Conservation (phyloP, 2,113 vertebrate genomes). For the Ptilorrhoa leucosticta region DNA sequence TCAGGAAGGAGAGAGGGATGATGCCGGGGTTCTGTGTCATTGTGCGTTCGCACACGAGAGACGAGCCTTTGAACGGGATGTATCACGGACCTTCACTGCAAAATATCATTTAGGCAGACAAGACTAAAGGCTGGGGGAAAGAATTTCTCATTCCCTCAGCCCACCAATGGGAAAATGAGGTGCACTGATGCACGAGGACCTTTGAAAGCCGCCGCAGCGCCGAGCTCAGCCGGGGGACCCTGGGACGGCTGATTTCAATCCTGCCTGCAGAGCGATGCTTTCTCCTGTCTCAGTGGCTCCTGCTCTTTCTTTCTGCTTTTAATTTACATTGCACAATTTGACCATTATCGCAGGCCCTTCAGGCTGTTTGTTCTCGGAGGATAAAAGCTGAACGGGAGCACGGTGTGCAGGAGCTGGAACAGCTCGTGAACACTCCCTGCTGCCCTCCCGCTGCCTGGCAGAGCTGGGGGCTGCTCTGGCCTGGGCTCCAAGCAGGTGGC, state of each 20-base stretch:
- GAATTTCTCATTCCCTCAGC: neutral
- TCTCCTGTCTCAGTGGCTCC: neutral
- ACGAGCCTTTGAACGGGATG: neutral
- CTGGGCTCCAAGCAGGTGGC: rapidly evolving
- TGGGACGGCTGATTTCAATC: neutral
- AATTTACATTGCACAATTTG: neutral
- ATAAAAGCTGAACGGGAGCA: neutral
- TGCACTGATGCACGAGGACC: neutral
- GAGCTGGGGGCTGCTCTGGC: neutral
- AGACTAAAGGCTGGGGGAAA: neutral
- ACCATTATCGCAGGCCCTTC: neutral
- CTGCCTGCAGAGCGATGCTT: neutral
- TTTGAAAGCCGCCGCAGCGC: neutral
- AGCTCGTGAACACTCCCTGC: neutral
- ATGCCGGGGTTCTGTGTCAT: neutral
- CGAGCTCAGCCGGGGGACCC: neutral
- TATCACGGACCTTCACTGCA: neutral
- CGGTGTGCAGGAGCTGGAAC: neutral
- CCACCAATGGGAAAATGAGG: neutral
- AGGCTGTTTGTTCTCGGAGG: neutral
- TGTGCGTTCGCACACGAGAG: rapidly evolving
- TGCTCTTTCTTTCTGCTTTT: neutral
- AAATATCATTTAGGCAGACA: rapidly evolving
- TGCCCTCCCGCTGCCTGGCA: neutral
- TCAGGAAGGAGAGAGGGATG: neutral